Percentiles rank a stretch among this genome's conserved stretches.
Evolutionary conservation across 2,888 invertebrate species (phyloP).

Genomic region (Dexiosoma caninum): DNA sequence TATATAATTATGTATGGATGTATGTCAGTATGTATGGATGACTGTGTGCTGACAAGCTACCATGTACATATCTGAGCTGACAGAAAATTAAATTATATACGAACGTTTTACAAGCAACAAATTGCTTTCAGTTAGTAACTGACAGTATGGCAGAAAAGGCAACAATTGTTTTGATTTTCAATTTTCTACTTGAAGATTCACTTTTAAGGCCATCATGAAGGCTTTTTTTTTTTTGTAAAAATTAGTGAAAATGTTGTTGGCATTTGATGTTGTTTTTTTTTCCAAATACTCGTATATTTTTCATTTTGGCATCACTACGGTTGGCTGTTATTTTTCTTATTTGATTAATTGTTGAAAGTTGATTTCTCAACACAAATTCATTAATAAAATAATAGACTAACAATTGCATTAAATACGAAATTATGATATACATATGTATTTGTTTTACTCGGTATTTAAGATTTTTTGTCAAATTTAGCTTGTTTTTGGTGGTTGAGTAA

Average conservation of each 20-base stretch:
- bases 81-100: constrained; percentile 24
- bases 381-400: neutral
- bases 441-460: too few species aligned
- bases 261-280: neutral
- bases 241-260: constrained; percentile 11
- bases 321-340: neutral
- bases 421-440: too few species aligned
- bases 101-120: neutral
- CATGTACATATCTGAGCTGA: neutral
- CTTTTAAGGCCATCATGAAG: constrained; percentile 21
- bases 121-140: constrained; percentile 10
- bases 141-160: neutral
- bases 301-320: neutral
- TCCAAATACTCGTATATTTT: neutral
- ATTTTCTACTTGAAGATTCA: neutral
- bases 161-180: constrained; percentile 2
- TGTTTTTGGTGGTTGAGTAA: too few species aligned
- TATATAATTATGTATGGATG: too few species aligned
- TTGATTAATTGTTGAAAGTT: neutral
- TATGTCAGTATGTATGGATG: neutral
- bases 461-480: too few species aligned
- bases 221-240: constrained; percentile 22
- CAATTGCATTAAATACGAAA: too few species aligned
- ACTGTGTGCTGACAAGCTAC: neutral
- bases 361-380: neutral